Conservation (phyloP, 2,113 vertebrate genomes). For the Smithornis capensis region DNA sequence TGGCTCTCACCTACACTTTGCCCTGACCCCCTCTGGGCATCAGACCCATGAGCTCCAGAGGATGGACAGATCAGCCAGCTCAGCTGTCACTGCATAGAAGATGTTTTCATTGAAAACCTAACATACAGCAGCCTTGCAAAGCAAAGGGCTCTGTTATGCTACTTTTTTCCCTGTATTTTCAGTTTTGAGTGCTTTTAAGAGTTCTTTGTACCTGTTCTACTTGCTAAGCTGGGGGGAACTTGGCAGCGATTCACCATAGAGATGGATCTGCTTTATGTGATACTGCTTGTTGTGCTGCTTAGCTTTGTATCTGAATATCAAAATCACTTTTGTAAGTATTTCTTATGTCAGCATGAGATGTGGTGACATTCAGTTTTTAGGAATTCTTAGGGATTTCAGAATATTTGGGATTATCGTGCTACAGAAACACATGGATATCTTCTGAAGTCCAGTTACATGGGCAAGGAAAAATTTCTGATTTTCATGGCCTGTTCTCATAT, state of each 20-base stretch:
- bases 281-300: neutral
- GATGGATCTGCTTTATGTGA: neutral
- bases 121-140: neutral
- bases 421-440: neutral
- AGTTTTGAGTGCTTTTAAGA: neutral
- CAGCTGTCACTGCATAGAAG: neutral
- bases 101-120: neutral
- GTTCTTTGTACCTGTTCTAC: neutral
- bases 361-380: neutral
- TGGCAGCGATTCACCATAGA: neutral
- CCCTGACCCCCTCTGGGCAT: neutral
- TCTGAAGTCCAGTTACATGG: neutral
- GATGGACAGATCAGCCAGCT: neutral
- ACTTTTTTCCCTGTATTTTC: neutral
- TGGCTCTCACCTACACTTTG: neutral
- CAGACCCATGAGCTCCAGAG: accelerated
- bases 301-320: accelerated
- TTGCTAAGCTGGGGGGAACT: neutral
- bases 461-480: neutral
- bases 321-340: neutral
- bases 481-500: neutral
- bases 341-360: neutral
- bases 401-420: neutral
- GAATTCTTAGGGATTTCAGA: neutral
- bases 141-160: neutral